phyloP scores from a whole-genome alignment of 2,797 vertebrate species.

The Myotis pilosus region DNA sequence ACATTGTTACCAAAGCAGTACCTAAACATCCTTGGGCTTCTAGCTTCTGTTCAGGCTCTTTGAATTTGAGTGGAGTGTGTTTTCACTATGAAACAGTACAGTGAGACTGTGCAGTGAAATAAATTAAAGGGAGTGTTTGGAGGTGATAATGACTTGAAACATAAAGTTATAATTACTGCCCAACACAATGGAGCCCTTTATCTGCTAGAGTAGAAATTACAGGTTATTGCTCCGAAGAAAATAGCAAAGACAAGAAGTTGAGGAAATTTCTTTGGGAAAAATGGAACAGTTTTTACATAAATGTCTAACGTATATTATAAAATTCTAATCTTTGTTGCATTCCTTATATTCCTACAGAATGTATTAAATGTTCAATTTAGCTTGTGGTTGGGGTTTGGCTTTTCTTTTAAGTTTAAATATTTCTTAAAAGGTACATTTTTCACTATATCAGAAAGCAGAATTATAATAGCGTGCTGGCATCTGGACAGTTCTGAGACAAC shows the following conservation, averaged over 20 bases:
- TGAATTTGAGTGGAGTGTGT: background rate
- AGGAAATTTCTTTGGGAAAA: background rate
- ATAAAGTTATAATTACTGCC: background rate
- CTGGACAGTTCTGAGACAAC: background rate
- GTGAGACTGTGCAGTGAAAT: background rate
- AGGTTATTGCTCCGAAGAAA: background rate
- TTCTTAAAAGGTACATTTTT: conserved; percentile 35
- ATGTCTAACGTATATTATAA: background rate
- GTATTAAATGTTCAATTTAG: background rate
- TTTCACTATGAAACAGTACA: background rate
- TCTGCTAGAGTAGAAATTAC: background rate
- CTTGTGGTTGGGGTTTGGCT: background rate
- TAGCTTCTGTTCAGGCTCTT: background rate
- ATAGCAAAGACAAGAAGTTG: background rate
- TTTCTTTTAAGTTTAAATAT: background rate
- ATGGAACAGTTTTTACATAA: background rate
- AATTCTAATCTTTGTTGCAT: conserved; percentile 11
- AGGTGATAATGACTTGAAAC: background rate
- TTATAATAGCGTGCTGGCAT: background rate
- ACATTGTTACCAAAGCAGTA: background rate
- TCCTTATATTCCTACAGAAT: conserved; percentile 23
- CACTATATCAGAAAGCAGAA: background rate
- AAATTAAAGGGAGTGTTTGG: background rate
- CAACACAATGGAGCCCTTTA: background rate
- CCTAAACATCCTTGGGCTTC: background rate